Conservation (phyloP, 2,797 vertebrate genomes). For the Epinephelus malabaricus region DNA sequence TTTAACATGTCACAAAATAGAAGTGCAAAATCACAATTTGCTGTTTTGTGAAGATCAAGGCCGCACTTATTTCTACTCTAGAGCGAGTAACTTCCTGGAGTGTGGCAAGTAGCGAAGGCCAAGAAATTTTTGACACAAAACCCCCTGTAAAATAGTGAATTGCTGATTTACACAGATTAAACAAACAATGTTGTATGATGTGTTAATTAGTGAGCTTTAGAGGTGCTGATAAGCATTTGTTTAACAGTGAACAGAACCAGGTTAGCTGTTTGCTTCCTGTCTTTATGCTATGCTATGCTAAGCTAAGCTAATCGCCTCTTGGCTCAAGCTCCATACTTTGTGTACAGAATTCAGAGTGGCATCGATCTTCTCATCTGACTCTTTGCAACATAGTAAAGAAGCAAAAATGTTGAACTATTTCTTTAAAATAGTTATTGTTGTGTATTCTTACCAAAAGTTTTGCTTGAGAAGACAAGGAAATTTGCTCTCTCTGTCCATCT, state of each 20-base stretch:
- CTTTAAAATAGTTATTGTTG: neutral
- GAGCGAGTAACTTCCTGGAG: neutral
- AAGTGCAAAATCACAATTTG: neutral
- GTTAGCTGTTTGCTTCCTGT: neutral
- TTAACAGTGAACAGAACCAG: neutral
- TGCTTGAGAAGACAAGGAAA: constrained; percentile 95
- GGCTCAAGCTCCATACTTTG: neutral
- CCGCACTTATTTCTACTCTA: no score
- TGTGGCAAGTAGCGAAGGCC: neutral
- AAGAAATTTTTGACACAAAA: neutral
- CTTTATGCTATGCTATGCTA: neutral
- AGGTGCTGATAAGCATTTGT: neutral
- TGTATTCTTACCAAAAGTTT: constrained; percentile 92
- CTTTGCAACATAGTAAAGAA: neutral
- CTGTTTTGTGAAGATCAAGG: neutral
- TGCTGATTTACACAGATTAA: neutral
- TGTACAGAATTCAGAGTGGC: neutral
- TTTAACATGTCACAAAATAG: neutral
- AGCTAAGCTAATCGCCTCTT: neutral
- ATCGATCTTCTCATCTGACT: neutral
- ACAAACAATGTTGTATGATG: neutral
- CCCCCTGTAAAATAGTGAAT: neutral
- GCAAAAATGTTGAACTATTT: neutral
- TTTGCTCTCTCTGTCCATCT: constrained; percentile 98
- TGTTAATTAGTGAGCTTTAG: neutral